phyloP scores from a whole-genome alignment of 2,113 vertebrate genomes.

The Poecilia latipinna region DNA sequence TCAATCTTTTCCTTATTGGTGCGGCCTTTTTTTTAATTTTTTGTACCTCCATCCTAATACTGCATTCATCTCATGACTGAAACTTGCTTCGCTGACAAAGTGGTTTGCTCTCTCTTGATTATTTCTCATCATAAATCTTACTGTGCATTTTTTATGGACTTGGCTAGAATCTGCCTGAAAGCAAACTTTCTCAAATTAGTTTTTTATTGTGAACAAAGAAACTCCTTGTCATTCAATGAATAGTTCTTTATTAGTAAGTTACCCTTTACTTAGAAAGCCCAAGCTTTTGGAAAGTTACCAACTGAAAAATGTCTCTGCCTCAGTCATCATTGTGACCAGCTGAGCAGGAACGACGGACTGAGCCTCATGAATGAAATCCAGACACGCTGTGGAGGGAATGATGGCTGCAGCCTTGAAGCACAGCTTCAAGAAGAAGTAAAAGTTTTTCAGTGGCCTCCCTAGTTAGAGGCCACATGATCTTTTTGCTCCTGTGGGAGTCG shows the following conservation, averaged over 20 bases:
- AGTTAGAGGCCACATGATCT: constrained; percentile 69
- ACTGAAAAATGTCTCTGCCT: neutral
- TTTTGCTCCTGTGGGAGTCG: constrained; percentile 52
- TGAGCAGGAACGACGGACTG: constrained; percentile 41
- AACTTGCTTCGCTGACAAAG: constrained; percentile 13
- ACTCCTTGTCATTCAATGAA: neutral
- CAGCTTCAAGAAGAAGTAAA: constrained; percentile 15
- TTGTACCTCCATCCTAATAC: constrained; percentile 17
- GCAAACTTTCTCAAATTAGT: neutral
- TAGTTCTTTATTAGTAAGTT: neutral
- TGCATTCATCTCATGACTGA: constrained; percentile 13
- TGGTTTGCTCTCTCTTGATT: constrained; percentile 29
- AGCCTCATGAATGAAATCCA: constrained; percentile 22
- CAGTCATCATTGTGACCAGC: constrained; percentile 19
- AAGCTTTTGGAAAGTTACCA: neutral
- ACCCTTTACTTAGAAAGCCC: neutral
- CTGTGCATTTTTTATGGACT: constrained; percentile 39
- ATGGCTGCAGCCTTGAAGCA: constrained; percentile 9
- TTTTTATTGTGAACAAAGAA: neutral
- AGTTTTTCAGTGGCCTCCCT: constrained; percentile 47
- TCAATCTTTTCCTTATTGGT: constrained; percentile 26
- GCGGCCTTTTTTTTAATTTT: neutral
- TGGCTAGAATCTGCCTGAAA: constrained; percentile 14
- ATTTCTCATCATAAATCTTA: constrained; percentile 5
- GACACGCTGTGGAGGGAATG: neutral